Conservation (phyloP, 2,888 invertebrate genomes). For the Diaprepes abbreviatus region DNA sequence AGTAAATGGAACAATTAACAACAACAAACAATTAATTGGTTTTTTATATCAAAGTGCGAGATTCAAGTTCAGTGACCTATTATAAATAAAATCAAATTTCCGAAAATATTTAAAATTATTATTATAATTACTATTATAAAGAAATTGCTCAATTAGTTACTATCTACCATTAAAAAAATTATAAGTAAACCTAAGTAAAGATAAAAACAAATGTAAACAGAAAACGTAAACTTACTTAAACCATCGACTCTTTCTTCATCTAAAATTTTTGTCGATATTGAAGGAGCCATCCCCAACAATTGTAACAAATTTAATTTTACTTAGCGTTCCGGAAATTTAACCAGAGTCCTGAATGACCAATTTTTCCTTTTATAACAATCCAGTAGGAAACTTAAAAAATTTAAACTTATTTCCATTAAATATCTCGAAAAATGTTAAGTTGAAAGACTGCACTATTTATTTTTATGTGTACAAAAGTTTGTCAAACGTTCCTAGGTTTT, state of each 20-base stretch:
- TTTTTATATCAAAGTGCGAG: too few relatives aligned
- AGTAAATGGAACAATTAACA: too few relatives aligned
- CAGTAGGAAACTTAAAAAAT: background rate
- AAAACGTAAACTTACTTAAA: slow-evolving; percentile 20
- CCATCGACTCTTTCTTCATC: slow-evolving; percentile 11
- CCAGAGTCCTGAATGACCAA: slow-evolving; percentile 11
- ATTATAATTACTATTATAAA: too few relatives aligned
- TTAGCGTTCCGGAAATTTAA: slow-evolving; percentile 1
- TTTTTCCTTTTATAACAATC: background rate
- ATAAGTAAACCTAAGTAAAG: background rate
- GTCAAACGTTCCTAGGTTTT: slow-evolving; percentile 3
- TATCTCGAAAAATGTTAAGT: background rate
- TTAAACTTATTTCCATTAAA: slow-evolving; percentile 23
- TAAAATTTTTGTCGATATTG: slow-evolving; percentile 21
- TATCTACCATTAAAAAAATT: too few relatives aligned
- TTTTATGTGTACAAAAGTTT: background rate
- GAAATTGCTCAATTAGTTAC: too few relatives aligned
- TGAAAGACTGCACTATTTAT: background rate
- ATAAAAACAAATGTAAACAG: background rate
- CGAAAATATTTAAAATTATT: too few relatives aligned
- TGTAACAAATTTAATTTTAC: background rate
- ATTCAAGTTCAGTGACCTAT: too few relatives aligned
- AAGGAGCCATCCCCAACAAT: slow-evolving; percentile 31
- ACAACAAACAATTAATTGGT: too few relatives aligned
- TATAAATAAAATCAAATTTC: too few relatives aligned